These are phyloP conservation scores for Cherax quadricarinatus DNA, from an alignment of 1,140 invertebrate species.

Conservation along the genomic window DNA sequence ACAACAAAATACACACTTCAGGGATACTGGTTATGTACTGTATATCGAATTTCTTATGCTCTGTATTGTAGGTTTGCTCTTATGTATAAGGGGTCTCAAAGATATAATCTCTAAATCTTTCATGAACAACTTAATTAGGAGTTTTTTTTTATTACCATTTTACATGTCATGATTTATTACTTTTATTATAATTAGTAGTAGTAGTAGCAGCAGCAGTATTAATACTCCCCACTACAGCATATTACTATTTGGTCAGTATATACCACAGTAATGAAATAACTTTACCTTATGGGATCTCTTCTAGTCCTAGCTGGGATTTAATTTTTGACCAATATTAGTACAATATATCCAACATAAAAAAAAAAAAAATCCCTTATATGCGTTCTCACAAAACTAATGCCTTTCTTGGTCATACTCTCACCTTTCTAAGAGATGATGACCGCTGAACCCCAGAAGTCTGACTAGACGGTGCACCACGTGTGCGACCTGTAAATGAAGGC, in stretches of 20 bases:
- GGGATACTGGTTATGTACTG: too few species aligned
- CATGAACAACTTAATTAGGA: too few species aligned
- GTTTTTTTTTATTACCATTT: too few species aligned
- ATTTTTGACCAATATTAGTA: not conserved
- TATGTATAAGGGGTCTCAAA: too few species aligned
- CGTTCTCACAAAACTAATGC: not conserved
- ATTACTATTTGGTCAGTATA: not conserved
- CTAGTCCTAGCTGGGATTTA: not conserved
- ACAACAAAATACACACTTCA: too few species aligned
- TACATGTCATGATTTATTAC: too few species aligned
- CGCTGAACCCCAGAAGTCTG: conserved; percentile 69
- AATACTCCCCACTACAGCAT: too few species aligned
- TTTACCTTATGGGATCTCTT: not conserved
- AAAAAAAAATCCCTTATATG: not conserved
- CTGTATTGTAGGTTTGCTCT: too few species aligned
- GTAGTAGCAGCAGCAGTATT: not conserved
- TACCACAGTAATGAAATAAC: not conserved
- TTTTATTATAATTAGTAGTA: not conserved
- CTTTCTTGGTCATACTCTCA: conserved; percentile 3
- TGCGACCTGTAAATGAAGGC: conserved; percentile 70
- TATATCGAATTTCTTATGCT: too few species aligned
- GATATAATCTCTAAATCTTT: too few species aligned
- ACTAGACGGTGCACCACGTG: conserved; percentile 66
- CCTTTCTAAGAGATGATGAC: conserved; percentile 72
- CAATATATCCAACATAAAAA: not conserved